Percentiles rank a stretch among this genome's conserved stretches.
Conservation (phyloP, 2,888 invertebrate species). For the Lasioglossum figueresi region DNA sequence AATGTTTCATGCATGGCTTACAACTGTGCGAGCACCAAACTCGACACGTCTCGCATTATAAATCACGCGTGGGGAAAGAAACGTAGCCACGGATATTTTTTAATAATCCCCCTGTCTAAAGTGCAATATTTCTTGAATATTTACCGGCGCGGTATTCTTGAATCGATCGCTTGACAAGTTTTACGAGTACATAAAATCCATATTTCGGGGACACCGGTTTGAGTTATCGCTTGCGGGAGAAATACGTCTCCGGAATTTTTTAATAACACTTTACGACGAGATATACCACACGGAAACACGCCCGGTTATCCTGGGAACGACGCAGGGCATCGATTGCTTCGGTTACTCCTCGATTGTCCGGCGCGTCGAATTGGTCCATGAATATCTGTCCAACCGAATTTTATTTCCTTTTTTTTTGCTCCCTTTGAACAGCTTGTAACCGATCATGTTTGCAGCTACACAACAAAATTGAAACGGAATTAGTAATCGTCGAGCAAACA, state of each 20-base stretch:
- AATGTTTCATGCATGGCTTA: background rate
- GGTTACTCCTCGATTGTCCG: background rate
- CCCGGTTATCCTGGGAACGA: background rate
- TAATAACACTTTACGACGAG: conserved; percentile 13
- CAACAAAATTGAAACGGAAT: background rate
- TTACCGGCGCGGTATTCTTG: conserved; percentile 27
- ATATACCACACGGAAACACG: background rate
- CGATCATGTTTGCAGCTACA: background rate
- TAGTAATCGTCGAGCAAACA: background rate
- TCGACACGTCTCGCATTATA: background rate
- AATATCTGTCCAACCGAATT: background rate
- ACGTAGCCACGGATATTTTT: conserved; percentile 26
- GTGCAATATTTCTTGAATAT: conserved; percentile 37
- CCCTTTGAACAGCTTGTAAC: background rate
- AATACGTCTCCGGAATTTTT: conserved; percentile 29
- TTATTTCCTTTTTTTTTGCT: background rate
- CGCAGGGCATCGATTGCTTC: background rate
- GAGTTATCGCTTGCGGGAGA: conserved; percentile 12
- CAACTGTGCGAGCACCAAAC: background rate
- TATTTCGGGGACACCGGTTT: background rate
- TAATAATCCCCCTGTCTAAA: conserved; percentile 23
- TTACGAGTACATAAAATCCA: conserved; percentile 34
- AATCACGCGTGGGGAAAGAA: background rate
- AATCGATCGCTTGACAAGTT: conserved; percentile 39
- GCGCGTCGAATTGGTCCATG: background rate